A percentile compares a stretch with the other conserved stretches of the same genome.
Conservation (phyloP, 2,113 vertebrate species). For the Cacatua alba region DNA sequence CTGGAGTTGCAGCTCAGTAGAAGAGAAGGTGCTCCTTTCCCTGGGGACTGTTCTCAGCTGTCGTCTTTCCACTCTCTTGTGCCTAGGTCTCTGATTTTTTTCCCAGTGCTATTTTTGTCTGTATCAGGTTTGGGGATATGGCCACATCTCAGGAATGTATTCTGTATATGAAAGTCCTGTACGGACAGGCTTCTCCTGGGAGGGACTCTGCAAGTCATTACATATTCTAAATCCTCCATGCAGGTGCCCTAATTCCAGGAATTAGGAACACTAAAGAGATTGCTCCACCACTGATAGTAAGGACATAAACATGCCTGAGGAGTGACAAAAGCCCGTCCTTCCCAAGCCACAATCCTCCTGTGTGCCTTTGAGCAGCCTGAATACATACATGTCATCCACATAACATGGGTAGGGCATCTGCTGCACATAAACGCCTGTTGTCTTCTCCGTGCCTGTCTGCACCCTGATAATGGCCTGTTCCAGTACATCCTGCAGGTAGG, state of each 20-base stretch:
- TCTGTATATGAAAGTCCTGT: not conserved
- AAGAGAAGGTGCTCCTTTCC: not conserved
- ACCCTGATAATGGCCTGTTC: conserved; percentile 93
- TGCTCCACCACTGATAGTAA: not conserved
- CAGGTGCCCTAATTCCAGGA: not conserved
- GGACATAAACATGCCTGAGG: not conserved
- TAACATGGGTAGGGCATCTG: conserved; percentile 99
- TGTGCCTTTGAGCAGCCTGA: not conserved
- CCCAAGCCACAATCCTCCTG: not conserved
- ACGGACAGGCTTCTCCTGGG: not conserved
- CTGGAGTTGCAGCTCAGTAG: not conserved
- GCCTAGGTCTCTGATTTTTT: not conserved
- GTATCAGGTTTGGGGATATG: not conserved
- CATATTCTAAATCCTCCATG: not conserved
- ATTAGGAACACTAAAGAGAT: not conserved
- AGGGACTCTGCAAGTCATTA: not conserved
- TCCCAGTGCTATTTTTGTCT: not conserved
- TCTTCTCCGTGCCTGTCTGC: conserved; percentile 87
- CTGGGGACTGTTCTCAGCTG: not conserved
- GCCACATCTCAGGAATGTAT: not conserved
- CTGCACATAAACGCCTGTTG: conserved; percentile 92
- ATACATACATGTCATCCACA: conserved; percentile 93
- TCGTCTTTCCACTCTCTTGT: not conserved
- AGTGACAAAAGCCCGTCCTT: not conserved
- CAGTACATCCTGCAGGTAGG: conserved; percentile 93